phyloP scores from a whole-genome alignment of 2,113 vertebrate species.

The Tichodroma muraria region DNA sequence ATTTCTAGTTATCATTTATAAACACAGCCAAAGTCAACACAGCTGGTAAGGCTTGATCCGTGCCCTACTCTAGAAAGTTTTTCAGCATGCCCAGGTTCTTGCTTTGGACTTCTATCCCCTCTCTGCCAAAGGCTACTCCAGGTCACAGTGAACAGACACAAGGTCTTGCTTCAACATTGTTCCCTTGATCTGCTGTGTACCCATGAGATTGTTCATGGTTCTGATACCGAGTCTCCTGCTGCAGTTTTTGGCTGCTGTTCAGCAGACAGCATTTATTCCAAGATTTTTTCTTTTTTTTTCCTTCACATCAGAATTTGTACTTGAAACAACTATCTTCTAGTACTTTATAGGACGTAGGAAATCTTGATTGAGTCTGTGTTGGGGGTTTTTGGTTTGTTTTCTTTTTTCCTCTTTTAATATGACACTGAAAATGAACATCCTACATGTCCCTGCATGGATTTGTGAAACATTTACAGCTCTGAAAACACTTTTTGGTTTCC shows the following conservation, averaged over 20 bases:
- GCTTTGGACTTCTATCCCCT: background rate
- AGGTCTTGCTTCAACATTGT: background rate
- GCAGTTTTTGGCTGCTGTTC: background rate
- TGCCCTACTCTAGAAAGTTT: background rate
- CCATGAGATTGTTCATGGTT: background rate
- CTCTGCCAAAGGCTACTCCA: background rate
- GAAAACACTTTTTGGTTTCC: constrained; percentile 18
- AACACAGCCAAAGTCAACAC: background rate
- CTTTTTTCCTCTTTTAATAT: background rate
- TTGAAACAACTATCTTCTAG: background rate
- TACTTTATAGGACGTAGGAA: background rate
- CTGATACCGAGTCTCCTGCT: background rate
- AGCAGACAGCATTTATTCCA: background rate
- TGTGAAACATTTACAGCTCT: constrained; percentile 4
- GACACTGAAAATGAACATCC: background rate
- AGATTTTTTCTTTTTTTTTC: background rate
- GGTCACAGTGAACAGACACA: background rate
- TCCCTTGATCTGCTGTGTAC: background rate
- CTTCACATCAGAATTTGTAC: background rate
- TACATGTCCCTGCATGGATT: background rate
- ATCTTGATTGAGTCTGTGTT: background rate
- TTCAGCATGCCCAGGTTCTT: background rate
- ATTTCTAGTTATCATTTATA: background rate
- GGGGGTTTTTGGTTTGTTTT: no score
- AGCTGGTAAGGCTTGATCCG: background rate